Evolutionary conservation across 2,797 vertebrate species (phyloP).

Genomic region (Hirundo rustica): DNA sequence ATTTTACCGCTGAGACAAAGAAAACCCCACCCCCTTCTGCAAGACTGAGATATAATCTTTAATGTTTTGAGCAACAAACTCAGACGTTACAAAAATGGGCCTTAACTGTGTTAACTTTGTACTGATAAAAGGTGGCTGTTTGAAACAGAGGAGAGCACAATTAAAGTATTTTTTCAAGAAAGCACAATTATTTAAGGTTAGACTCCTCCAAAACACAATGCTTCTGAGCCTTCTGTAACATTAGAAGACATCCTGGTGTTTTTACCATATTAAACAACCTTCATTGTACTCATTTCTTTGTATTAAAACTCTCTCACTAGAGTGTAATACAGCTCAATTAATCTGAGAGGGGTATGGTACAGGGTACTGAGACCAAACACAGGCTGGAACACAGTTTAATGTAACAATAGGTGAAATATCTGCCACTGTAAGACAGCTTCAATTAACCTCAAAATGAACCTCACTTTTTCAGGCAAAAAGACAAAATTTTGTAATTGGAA

Average conservation of each 20-base stretch:
- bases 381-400: not conserved
- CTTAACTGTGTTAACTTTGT: not conserved
- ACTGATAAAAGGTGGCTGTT: not conserved
- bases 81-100: not conserved
- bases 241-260: not conserved
- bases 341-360: not conserved
- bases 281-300: not conserved
- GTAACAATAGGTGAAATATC: not conserved
- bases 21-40: not conserved
- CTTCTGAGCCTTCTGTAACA: not conserved
- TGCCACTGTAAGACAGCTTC: not conserved
- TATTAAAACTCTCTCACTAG: not conserved
- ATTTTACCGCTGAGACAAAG: not conserved
- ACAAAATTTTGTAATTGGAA: not conserved
- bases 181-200: not conserved
- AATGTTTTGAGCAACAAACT: not conserved
- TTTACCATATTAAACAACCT: not conserved
- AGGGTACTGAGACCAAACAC: not conserved
- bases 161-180: not conserved
- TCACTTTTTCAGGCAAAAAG: not conserved
- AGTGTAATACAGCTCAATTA: not conserved
- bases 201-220: not conserved
- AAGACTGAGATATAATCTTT: not conserved
- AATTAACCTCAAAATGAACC: constrained; percentile 23
- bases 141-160: not conserved